Evolutionary conservation across 2,797 vertebrate species (phyloP), one percentile per base, ranked within the genome.

Genomic region (Spatula clypeata): DNA sequence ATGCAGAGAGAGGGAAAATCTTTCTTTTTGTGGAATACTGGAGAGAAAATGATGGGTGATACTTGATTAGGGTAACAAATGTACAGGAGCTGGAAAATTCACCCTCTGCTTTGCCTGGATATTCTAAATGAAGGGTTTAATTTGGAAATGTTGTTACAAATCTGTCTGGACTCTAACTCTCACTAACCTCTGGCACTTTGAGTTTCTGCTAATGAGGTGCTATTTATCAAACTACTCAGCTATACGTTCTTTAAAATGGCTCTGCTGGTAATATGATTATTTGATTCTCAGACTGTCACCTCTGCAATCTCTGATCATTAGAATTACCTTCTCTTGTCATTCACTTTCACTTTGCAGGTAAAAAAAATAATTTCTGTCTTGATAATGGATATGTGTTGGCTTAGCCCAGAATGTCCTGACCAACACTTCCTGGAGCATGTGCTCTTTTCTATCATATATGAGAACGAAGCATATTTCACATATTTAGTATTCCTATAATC

Each of bases 151-250:
- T 58, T 84, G 70, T 89, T 93, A 90, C 72, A 83, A 87, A 75
- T 93, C 72, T 85, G 73, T 58, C 92, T 94, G 93, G 90, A 69
- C 82, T 82, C 60, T 77, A 72, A 44, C 73, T 96, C 60, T 81
- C 17, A 6, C 87, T 96, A 81, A 93, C 95, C 89, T 95, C 73
- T 94, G 87, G 16, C 87, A 86, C 76, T 64, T 79, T 60, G 47
- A 88, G 53, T 79, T 72, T 84, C 90, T 60, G 44, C 79, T 96
- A 94, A 94, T 88, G 91, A 96, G 85, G 31, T 61, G 64, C 73
- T 79, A 84, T 94, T 95, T 88, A 94, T 96, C 91, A 93, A 90
- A 81, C 55, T 66, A 14, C 91, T 62, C n/a, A 72, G 72, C 66
- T 88, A 3, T 67, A 32, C 55, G 67, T 80, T 26, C 53, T 72